These are phyloP conservation scores for mouse (Mus musculus) DNA, from an alignment of 2,113 vertebrate species.

Conservation along the genomic window GRCm39 chr4:144838501-144839000, in stretches of 20 bases:
- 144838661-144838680: not conserved
- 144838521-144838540: constrained; percentile 33
- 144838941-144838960: not conserved
- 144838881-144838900: no score
- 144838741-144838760: not conserved
- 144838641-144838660: not conserved
- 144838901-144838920: no score
- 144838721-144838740: not conserved
- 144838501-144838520: not conserved
- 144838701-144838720: not conserved
- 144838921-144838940: no score
- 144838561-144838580: not conserved
- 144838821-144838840: not conserved
- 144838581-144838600: not conserved
- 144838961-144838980: not conserved
- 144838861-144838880: no score
- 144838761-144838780: not conserved
- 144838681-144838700: not conserved
- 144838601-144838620: not conserved
- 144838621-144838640: constrained; percentile 23
- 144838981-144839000: not conserved
- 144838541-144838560: not conserved
- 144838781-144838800: not conserved
- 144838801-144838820: not conserved
- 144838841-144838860: no score